phyloP scores from a whole-genome alignment of 2,888 invertebrate species.

The Polydrusus tereticollis region DNA sequence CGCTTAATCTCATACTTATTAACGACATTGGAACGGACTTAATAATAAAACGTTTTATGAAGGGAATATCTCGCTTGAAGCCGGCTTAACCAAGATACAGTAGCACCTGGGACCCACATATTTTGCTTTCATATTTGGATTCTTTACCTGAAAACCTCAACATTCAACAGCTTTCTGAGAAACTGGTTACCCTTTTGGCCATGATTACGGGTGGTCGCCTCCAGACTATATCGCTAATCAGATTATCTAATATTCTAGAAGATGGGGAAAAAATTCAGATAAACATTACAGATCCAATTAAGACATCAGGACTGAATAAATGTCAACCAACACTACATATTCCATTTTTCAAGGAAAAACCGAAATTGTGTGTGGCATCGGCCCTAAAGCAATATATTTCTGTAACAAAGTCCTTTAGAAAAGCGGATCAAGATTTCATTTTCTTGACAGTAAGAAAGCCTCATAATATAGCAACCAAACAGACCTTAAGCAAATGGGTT shows the following conservation, averaged over 20 bases:
- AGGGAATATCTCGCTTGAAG: background rate
- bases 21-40: slow-evolving; percentile 23
- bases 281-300: background rate
- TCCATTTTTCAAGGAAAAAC: slow-evolving; percentile 16
- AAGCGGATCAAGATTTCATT: too few species aligned
- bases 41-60: slow-evolving; percentile 50
- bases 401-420: too few species aligned
- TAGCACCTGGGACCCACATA: slow-evolving; percentile 52
- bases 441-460: too few species aligned
- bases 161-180: slow-evolving; percentile 23
- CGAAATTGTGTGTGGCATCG: slow-evolving; percentile 14
- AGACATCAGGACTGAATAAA: background rate
- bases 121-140: slow-evolving; percentile 52
- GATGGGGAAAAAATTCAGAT: background rate
- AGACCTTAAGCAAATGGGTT: too few species aligned
- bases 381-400: slow-evolving; percentile 10
- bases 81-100: slow-evolving; percentile 52
- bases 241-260: slow-evolving; percentile 16
- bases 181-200: slow-evolving; percentile 38
- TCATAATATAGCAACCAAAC: too few species aligned
- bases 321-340: slow-evolving; percentile 3
- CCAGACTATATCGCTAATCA: slow-evolving; percentile 40
- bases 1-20: slow-evolving; percentile 2
- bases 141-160: slow-evolving; percentile 12
- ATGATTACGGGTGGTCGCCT: slow-evolving; percentile 32